Evolutionary conservation across 2,113 vertebrate species (phyloP), one percentile per base, ranked within the genome.

Genomic region (Hemicordylus capensis): DNA sequence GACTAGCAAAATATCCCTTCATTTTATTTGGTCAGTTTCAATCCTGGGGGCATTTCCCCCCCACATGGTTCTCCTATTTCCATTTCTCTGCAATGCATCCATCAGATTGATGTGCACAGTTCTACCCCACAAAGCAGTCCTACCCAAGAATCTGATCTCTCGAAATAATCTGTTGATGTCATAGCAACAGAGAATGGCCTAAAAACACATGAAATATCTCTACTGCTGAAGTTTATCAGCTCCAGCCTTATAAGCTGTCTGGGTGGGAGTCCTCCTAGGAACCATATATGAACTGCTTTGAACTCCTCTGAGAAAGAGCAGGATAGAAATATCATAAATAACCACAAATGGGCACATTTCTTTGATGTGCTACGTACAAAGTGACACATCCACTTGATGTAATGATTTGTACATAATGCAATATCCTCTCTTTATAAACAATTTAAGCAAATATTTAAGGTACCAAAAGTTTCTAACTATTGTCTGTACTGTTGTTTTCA

Each of bases 371-470:
- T 51, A 6, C 34, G 51, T 42, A 39, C 26, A 26, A 42, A 56
- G 54, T 2, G 6, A 3, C 14, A 34, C n/a, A 48, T 39, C 39
- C 59, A 81, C 3, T 12, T 67, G 10, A 64, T 28, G 24, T 44
- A 56, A 75, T 73, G 24, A 48, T 64, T 48, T 81, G 26, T 81
- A 81, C 56, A 69, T 76, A 48, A 61, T 11, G 2, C 26, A 73
- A n/a, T 37, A 12, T 54, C 26, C 42, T 19, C 28, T 58, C 56
- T 81, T 76, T 76, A 48, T 58, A 75, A 28, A 2, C 22, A 37
- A 37, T 24, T 83, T 75, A 64, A 75, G 26, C 72, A 64, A 39
- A 0, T 0, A 54, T 69, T 66, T 0, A 0, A 79, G 31, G 51
- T 74, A 90, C 77, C 46, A 48, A 48, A 82, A 67, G 20, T 20